Conservation (phyloP, 2,888 invertebrate genomes). For the Hypomecis atomaria region DNA sequence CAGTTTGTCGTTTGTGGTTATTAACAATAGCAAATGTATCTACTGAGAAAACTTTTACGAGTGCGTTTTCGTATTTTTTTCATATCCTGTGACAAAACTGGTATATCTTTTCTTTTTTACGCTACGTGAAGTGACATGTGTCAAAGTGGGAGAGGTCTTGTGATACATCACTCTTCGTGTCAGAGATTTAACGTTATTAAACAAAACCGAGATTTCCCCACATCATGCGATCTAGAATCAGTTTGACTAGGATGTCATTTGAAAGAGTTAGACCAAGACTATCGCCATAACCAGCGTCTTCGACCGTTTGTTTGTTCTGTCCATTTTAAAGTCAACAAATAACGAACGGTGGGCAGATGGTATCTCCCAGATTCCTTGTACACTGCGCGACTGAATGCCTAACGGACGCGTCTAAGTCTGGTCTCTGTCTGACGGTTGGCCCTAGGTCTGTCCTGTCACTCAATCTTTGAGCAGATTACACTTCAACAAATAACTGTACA, state of each 20-base stretch:
- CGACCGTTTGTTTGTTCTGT: conserved; percentile 41
- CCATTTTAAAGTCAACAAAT: conserved; percentile 61
- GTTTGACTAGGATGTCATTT: background rate
- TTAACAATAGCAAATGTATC: too few relatives aligned
- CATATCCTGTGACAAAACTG: too few relatives aligned
- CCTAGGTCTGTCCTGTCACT: conserved; percentile 68
- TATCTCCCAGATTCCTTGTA: conserved; percentile 76
- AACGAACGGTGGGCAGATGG: conserved; percentile 65
- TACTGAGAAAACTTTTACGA: too few relatives aligned
- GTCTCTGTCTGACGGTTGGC: conserved; percentile 61
- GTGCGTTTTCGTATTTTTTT: too few relatives aligned
- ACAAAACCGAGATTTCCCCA: background rate
- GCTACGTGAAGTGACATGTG: too few relatives aligned
- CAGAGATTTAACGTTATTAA: too few relatives aligned
- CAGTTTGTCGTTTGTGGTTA: too few relatives aligned
- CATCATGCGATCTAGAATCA: background rate
- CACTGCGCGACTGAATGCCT: conserved; percentile 73
- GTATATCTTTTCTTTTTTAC: too few relatives aligned
- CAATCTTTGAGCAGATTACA: conserved; percentile 68
- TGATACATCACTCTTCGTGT: too few relatives aligned
- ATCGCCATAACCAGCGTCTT: conserved; percentile 20
- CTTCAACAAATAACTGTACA: conserved; percentile 66
- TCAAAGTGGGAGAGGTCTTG: too few relatives aligned
- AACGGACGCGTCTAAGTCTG: conserved; percentile 69
- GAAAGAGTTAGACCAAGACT: conserved; percentile 8